Conservation (phyloP, 2,113 vertebrate genomes). For the Eptatretus burgeri region DNA sequence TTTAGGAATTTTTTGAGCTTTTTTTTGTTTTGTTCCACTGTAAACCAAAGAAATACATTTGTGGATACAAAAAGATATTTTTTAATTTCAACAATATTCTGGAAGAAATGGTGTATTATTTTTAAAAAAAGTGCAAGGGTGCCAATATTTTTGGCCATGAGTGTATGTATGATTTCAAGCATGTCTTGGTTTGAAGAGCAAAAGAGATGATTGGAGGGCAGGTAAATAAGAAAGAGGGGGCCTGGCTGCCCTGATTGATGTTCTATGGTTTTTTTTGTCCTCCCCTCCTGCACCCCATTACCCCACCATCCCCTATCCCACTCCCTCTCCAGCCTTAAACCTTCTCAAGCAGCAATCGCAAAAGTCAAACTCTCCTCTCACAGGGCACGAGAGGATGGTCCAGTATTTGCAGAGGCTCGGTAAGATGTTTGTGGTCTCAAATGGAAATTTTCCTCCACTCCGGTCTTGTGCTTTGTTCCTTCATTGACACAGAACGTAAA, state of each 20-base stretch:
- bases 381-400: slow-evolving; percentile 84
- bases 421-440: slow-evolving; percentile 15
- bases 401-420: slow-evolving; percentile 82
- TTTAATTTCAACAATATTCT: no score
- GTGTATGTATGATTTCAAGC: no score
- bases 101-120: no score
- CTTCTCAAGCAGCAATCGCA: slow-evolving; percentile 85
- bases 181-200: slow-evolving; percentile 6
- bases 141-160: no score
- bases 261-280: neutral
- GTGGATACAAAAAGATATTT: no score
- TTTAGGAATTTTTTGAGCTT: no score
- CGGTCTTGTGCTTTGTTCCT: no score
- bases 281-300: neutral
- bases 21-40: no score
- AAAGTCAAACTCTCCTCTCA: slow-evolving; percentile 85
- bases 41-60: no score
- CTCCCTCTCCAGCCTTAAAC: slow-evolving; percentile 36
- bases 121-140: no score
- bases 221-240: neutral
- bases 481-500: no score
- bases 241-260: neutral
- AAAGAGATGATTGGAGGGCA: slow-evolving; percentile 8
- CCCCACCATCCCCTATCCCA: slow-evolving; percentile 9
- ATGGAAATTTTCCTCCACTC: no score